phyloP scores from a whole-genome alignment of 2,888 invertebrate genomes.

The Sarcophaga carnaria region DNA sequence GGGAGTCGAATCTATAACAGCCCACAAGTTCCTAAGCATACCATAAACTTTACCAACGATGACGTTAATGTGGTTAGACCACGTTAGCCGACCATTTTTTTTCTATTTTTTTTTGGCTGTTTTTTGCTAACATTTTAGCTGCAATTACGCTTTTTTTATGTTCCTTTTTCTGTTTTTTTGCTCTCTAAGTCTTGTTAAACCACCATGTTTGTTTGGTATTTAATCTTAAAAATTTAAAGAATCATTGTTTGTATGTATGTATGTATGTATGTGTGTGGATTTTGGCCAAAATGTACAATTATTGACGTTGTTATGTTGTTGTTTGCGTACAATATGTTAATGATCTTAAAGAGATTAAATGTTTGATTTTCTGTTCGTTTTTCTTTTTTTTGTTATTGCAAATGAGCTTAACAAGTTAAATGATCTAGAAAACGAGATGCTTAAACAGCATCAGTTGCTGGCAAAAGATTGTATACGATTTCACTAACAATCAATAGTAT shows the following conservation, averaged over 20 bases:
- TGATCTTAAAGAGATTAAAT: conserved; percentile 66
- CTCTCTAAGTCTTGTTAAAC: conserved; percentile 62
- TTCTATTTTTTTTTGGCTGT: background rate
- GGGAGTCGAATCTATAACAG: no score
- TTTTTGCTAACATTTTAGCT: conserved; percentile 46
- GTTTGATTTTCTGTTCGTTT: conserved; percentile 21
- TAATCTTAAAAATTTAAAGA: conserved; percentile 62
- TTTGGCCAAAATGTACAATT: conserved; percentile 15
- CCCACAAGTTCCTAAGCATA: no score
- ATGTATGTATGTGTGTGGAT: background rate
- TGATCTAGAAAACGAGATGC: conserved; percentile 62
- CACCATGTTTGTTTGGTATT: conserved; percentile 69
- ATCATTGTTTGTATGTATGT: conserved; percentile 36
- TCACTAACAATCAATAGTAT: background rate
- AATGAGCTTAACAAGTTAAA: conserved; percentile 67
- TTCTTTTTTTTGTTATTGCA: background rate
- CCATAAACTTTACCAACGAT: no score
- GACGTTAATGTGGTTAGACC: no score
- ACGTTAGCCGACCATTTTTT: no score
- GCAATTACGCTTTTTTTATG: conserved; percentile 57
- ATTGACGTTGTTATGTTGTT: background rate
- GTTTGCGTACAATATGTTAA: conserved; percentile 66
- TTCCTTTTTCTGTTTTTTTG: no score
- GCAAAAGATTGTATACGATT: background rate
- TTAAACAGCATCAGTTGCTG: conserved; percentile 31